Percentiles rank a stretch among this genome's conserved stretches.
Conservation (phyloP, 2,797 vertebrate genomes). For the Monodelphis domestica region DNA sequence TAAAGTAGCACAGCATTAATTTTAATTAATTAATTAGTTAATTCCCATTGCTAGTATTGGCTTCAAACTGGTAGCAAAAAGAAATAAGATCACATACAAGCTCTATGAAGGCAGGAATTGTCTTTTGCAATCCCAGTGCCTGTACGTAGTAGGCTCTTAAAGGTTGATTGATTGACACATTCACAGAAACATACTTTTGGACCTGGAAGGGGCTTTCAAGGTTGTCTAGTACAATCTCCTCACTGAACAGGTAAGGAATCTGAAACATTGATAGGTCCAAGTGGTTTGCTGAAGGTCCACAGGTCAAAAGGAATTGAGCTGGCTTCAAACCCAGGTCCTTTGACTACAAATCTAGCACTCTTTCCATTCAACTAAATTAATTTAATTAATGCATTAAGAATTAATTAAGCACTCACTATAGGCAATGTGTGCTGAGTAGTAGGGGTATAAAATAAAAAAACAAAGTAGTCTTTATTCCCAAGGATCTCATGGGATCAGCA, state of each 20-base stretch:
- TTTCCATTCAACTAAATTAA: not conserved
- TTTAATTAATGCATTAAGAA: too few relatives aligned
- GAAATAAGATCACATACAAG: not conserved
- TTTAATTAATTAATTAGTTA: too few relatives aligned
- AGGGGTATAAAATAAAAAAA: not conserved
- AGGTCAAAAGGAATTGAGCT: not conserved
- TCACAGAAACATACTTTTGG: not conserved
- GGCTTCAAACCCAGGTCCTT: not conserved
- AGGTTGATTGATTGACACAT: not conserved
- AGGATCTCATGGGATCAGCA: not conserved
- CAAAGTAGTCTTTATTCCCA: not conserved
- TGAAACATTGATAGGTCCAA: not conserved
- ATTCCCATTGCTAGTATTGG: not conserved
- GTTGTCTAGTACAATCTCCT: not conserved
- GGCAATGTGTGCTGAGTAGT: not conserved
- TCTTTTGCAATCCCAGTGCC: not conserved
- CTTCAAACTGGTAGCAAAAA: not conserved
- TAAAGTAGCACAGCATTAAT: not conserved
- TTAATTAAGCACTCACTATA: not conserved
- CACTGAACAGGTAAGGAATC: not conserved
- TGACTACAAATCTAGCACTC: not conserved
- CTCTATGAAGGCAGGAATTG: not conserved
- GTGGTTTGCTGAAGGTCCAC: not conserved
- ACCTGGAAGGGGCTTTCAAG: not conserved
- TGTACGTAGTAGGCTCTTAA: not conserved